phyloP scores from a whole-genome alignment of 2,888 invertebrate species.

The Fabriciana adippe region DNA sequence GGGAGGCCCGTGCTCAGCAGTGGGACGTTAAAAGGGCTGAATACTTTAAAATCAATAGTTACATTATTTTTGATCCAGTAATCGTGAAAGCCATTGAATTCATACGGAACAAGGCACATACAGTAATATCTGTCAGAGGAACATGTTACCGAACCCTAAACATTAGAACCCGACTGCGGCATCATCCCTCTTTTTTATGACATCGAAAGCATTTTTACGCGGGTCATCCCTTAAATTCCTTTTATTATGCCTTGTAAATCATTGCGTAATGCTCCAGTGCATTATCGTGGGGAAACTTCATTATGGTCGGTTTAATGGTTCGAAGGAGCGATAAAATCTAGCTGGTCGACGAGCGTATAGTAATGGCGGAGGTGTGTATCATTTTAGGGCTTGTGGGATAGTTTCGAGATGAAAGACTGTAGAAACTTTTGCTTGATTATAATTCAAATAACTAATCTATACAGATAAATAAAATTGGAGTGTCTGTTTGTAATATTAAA shows the following conservation, averaged over 20 bases:
- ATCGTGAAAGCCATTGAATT: neutral
- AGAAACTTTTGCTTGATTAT: neutral
- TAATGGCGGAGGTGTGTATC: slow-evolving; percentile 51
- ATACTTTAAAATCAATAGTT: no score
- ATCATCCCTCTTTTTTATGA: slow-evolving; percentile 77
- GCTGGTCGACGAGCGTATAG: slow-evolving; percentile 61
- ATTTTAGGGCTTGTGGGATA: slow-evolving; percentile 35
- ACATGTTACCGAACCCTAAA: slow-evolving; percentile 36
- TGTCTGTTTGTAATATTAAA: no score
- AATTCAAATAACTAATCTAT: neutral
- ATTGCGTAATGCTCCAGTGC: slow-evolving; percentile 80
- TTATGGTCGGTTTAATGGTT: slow-evolving; percentile 82
- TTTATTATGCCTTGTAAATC: slow-evolving; percentile 82
- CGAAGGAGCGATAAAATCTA: slow-evolving; percentile 81
- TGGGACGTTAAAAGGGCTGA: no score
- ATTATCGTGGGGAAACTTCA: slow-evolving; percentile 81
- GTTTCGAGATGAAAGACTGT: neutral
- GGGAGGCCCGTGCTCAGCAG: no score
- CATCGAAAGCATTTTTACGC: slow-evolving; percentile 66
- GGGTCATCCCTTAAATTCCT: slow-evolving; percentile 82
- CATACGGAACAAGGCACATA: neutral
- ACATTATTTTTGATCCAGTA: neutral
- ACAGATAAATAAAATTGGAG: neutral
- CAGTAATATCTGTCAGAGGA: slow-evolving; percentile 15
- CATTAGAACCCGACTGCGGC: slow-evolving; percentile 58